Evolutionary conservation across 2,797 vertebrate species (phyloP), one percentile per base, ranked within the genome.

Genomic region (Trematomus bernacchii): DNA sequence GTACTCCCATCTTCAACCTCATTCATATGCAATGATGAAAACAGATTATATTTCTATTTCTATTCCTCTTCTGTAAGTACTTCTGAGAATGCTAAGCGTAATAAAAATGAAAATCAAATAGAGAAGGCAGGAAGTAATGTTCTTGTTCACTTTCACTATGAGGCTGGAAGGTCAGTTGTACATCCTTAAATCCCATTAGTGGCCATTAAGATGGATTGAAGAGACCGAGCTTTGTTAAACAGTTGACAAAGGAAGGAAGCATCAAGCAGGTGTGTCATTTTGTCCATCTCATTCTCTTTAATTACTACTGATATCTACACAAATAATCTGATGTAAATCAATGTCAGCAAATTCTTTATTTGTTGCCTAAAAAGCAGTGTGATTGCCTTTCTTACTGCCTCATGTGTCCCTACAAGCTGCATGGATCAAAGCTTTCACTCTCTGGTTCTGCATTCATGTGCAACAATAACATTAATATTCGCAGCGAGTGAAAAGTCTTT

Each of bases 141-240:
- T 37, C 46, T 52, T 33, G 9, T 44, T 72, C 14, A 73, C 53
- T 52, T 58, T 71, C 57, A 53, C 43, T 21, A 11, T 43, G 21
- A 70, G 58, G 33, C 40, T 16, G 21, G 1, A 62, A 5, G 1
- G 59, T 16, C 30, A 18, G 37, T 12, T 48, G 52, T 40, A 48
- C 51, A 33, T 62, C 46, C 23, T 73, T 3, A 68, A 84, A 85
- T 87, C 83, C 76, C 42, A 82, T 85, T 81, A 85, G 63, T 12
- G 30, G 53, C 71, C 48, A 59, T 81, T 84, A 71, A 23, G 63
- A 43, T 71, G 68, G 68, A 77, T 50, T 79, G 44, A 66, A 60
- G 7, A 21, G 47, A 10, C 43, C 1, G 11, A 53, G 52, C 66
- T n/a, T 48, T 53, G 12, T 57, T 60, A 80, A 62, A n/a, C n/a